Base-by-base conservation (phyloP, 2,113 vertebrate species). In the Pristiophorus japonicus region DNA sequence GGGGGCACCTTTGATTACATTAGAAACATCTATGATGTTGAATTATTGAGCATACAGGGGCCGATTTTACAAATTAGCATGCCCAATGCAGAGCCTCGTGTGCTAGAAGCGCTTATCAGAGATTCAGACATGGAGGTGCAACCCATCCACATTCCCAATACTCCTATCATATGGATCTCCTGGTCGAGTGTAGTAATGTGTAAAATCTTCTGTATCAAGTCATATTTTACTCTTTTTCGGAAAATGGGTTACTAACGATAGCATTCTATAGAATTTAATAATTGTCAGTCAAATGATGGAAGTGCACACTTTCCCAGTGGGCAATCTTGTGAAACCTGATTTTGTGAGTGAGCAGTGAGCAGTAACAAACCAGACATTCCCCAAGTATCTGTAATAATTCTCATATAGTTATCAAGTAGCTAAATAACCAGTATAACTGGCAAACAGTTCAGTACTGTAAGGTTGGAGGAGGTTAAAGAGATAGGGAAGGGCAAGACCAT, bases 1-100 rank as follows among this genome's bases (percentile, higher is more conserved):
- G 85, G 85, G 85, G 85, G 85, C 45, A 55, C 85, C 34, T 59
- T 34, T 30, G 85, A 88, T 88, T 55, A 88, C 85, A 88, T 88
- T 55, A 55, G 27, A 88, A 55, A 59, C 20, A 16, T 14, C 47
- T 22, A 42, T 42, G 4, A 73, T 73, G 51, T 14, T 88, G 47
- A 51, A 34, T 27, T 88, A 55, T 59, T 51, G 24, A 34, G 47
- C 51, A 34, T 55, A 30, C 27, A 11, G 3, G 59, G 47, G 12
- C 12, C 12, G 27, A 55, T 14, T 27, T 81, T 81, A 81, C n/a
- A 75, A 75, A n/a, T 2, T 20, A 51, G 24, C 47, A 87, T 1
- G 6, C 84, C 47, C 24, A 30, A 55, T 87, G 47, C 27, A 27
- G 73, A n/a, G 34, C 34, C 34, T 75, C 73, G 14, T n/a, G 34